Conservation (phyloP, 2,888 invertebrate species). For the Lasioglossum leucozonium region DNA sequence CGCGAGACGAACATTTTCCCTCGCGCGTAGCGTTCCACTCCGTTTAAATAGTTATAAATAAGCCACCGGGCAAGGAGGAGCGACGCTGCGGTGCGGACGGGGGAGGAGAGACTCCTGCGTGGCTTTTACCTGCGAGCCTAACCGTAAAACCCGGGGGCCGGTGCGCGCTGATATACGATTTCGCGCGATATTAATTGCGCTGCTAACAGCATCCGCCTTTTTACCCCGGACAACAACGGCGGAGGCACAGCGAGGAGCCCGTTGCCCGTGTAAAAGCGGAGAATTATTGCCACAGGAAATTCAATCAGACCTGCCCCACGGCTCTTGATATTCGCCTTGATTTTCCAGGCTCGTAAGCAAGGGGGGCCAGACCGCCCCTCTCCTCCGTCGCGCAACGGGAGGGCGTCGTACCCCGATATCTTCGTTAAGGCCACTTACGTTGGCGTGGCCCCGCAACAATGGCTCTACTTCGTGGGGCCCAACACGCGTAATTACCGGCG, state of each 20-base stretch:
- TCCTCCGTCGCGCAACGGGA: not conserved
- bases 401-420: constrained; percentile 55
- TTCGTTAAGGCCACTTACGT: constrained; percentile 67
- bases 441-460: constrained; percentile 59
- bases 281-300: constrained; percentile 75
- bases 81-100: not conserved
- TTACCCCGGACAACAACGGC: constrained; percentile 61
- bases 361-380: constrained; percentile 16
- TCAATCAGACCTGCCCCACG: constrained; percentile 67
- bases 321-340: constrained; percentile 63
- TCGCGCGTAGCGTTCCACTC: constrained; percentile 52
- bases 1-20: constrained; percentile 54
- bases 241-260: constrained; percentile 35
- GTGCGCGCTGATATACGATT: constrained; percentile 65
- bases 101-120: not conserved
- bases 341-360: constrained; percentile 69
- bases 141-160: constrained; percentile 44
- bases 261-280: constrained; percentile 69
- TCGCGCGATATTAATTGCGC: constrained; percentile 73
- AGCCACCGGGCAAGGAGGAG: constrained; percentile 21
- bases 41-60: constrained; percentile 64
- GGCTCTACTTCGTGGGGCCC: constrained; percentile 74
- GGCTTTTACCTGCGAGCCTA: constrained; percentile 54
- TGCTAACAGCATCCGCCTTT: constrained; percentile 74
- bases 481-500: constrained; percentile 84